Conservation (phyloP, 2,888 invertebrate species). For the Pedicia rivosa region DNA sequence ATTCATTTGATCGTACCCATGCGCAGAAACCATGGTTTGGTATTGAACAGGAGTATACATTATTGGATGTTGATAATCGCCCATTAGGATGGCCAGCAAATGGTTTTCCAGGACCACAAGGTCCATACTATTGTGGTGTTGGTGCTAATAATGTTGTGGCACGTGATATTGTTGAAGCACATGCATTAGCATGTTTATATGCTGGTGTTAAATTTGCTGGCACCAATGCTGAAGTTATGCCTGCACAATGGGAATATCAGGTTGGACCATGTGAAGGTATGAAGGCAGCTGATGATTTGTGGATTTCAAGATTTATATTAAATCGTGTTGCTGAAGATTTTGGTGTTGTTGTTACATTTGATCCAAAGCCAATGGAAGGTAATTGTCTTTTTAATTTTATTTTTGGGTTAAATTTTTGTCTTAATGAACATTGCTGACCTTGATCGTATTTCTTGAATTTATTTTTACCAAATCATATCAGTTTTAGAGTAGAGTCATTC, state of each 20-base stretch:
- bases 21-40: constrained; percentile 57
- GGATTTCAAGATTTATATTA: constrained; percentile 41
- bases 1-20: constrained; percentile 38
- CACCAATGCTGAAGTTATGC: constrained; percentile 71
- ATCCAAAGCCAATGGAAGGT: constrained; percentile 44
- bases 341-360: constrained; percentile 38
- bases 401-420: too few species aligned
- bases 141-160: constrained; percentile 64
- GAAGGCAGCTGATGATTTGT: constrained; percentile 40
- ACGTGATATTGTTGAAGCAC: constrained; percentile 68
- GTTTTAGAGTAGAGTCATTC: too few species aligned
- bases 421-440: too few species aligned
- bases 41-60: constrained; percentile 48
- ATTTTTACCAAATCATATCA: too few species aligned
- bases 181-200: constrained; percentile 49
- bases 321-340: constrained; percentile 43
- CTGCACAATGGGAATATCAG: constrained; percentile 58
- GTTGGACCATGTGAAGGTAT: constrained; percentile 47
- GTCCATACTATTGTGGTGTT: constrained; percentile 73
- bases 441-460: too few species aligned
- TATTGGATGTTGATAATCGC: constrained; percentile 38
- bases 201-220: constrained; percentile 64
- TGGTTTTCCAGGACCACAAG: constrained; percentile 50
- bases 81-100: constrained; percentile 62
- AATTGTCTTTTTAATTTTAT: too few species aligned